Evolutionary conservation across 2,113 vertebrate species (phyloP).

Genomic region (Xyliphius kryptos): DNA sequence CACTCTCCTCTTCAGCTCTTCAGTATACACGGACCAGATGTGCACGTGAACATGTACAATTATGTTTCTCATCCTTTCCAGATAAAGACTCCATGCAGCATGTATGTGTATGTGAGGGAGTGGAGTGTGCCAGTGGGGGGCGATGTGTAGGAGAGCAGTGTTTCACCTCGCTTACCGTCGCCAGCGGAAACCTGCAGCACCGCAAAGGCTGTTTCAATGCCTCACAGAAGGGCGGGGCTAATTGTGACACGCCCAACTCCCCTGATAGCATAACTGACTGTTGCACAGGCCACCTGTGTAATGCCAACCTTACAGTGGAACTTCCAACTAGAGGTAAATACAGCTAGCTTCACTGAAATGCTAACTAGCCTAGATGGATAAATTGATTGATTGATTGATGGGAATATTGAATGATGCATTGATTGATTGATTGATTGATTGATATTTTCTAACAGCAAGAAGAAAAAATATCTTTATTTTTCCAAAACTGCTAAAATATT

Average conservation of each 20-base stretch:
- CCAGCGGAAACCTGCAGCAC: conserved; percentile 72
- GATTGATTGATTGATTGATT: too few species aligned
- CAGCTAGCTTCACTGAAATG: too few species aligned
- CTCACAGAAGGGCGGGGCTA: conserved; percentile 83
- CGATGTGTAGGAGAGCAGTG: conserved; percentile 88
- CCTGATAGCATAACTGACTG: conserved; percentile 81
- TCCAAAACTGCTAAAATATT: too few species aligned
- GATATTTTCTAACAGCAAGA: too few species aligned
- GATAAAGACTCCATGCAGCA: conserved; percentile 66
- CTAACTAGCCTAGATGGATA: too few species aligned
- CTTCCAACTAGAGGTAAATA: conserved; percentile 73
- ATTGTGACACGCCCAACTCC: conserved; percentile 81
- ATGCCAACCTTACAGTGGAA: conserved; percentile 86
- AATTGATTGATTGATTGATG: too few species aligned
- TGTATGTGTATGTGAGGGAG: conserved; percentile 85
- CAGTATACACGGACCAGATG: too few species aligned
- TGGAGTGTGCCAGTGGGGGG: conserved; percentile 69
- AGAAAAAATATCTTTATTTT: too few species aligned
- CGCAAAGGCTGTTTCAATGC: conserved; percentile 94
- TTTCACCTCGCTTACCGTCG: conserved; percentile 82
- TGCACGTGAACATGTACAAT: too few species aligned
- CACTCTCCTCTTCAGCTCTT: too few species aligned
- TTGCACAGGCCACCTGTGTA: conserved; percentile 93
- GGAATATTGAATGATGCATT: too few species aligned
- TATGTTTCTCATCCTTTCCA: too few species aligned